Conservation (phyloP, 2,888 invertebrate genomes). For the Troglohyphantes excavatus region DNA sequence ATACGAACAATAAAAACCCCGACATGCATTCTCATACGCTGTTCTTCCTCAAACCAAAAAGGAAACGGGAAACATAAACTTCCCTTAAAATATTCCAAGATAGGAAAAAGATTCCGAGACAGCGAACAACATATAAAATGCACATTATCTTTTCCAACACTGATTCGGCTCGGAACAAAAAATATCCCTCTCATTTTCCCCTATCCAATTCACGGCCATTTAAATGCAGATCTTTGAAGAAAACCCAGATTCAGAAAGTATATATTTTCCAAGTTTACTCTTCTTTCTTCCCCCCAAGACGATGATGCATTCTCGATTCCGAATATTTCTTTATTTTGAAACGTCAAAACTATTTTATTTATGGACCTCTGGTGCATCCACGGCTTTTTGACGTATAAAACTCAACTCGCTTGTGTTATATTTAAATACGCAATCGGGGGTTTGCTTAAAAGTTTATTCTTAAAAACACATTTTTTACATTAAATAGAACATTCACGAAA, state of each 20-base stretch:
- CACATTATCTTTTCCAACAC: slow-evolving; percentile 40
- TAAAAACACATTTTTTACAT: too few species aligned
- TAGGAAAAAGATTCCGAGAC: slow-evolving; percentile 2
- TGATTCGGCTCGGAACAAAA: slow-evolving; percentile 11
- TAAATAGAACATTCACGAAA: too few species aligned
- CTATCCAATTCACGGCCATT: slow-evolving; percentile 36
- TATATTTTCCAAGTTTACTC: neutral
- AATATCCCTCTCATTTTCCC: slow-evolving; percentile 15
- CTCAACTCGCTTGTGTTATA: neutral
- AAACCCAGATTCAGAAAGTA: slow-evolving; percentile 15
- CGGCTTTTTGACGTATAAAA: neutral
- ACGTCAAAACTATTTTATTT: slow-evolving; percentile 17
- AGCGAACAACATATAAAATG: slow-evolving; percentile 41
- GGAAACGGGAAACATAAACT: neutral
- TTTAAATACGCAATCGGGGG: neutral
- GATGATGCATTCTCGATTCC: neutral
- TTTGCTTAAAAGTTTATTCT: too few species aligned
- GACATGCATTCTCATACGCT: neutral
- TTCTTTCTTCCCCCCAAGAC: neutral
- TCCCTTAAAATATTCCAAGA: neutral
- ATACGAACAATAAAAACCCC: neutral
- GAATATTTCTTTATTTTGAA: slow-evolving; percentile 27
- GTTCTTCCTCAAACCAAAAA: neutral
- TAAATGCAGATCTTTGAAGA: slow-evolving; percentile 36
- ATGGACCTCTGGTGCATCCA: neutral